phyloP scores from a whole-genome alignment of 2,888 invertebrate genomes.

The Geotrupes spiniger region DNA sequence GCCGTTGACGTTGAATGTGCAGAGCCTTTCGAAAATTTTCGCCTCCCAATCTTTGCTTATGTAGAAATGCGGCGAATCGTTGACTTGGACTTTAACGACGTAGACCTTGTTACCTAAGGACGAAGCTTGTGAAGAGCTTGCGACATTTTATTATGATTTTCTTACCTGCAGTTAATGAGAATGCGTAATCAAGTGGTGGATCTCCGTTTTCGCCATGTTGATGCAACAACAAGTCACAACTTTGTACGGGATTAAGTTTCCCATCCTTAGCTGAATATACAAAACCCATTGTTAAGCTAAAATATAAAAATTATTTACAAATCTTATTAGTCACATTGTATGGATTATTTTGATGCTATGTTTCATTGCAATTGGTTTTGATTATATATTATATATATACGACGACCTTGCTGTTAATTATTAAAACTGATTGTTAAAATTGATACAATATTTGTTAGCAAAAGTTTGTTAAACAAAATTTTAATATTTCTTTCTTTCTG shows the following conservation, averaged over 20 bases:
- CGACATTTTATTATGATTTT: background rate
- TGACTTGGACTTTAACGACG: conserved; percentile 54
- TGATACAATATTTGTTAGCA: too few relatives aligned
- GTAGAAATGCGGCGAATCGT: conserved; percentile 56
- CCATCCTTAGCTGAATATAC: conserved; percentile 51
- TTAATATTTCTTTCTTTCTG: too few relatives aligned
- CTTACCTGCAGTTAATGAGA: conserved; percentile 58
- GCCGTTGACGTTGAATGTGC: conserved; percentile 59
- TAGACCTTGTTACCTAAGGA: conserved; percentile 53
- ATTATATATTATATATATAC: too few relatives aligned
- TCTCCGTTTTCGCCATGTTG: conserved; percentile 60
- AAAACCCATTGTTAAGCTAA: conserved; percentile 62
- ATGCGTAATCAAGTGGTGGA: conserved; percentile 62
- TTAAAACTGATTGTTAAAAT: too few relatives aligned
- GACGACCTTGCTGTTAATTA: too few relatives aligned
- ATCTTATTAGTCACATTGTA: too few relatives aligned
- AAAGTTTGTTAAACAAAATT: too few relatives aligned
- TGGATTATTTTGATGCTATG: too few relatives aligned
- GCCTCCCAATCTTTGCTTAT: conserved; percentile 61
- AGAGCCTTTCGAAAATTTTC: conserved; percentile 60
- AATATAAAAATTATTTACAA: too few relatives aligned
- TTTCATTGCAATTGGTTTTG: too few relatives aligned
- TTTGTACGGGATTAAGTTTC: conserved; percentile 47
- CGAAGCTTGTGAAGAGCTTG: too few relatives aligned
- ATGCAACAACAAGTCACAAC: conserved; percentile 57